Percentiles rank a stretch among this genome's conserved stretches.
Evolutionary conservation across 2,888 invertebrate species (phyloP).

Genomic region (Ornithoptera priamus): DNA sequence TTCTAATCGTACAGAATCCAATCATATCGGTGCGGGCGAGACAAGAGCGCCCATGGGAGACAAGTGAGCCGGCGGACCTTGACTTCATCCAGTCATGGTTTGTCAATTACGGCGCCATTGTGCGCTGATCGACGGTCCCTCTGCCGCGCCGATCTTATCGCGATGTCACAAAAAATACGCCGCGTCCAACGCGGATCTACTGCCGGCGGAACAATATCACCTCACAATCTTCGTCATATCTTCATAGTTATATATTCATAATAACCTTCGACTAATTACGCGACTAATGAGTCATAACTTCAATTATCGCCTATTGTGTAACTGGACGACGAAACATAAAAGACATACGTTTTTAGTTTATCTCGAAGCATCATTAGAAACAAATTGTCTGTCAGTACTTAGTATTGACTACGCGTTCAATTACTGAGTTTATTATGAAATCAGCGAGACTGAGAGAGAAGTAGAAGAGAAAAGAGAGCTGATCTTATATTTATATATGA

Average conservation of each 20-base stretch:
- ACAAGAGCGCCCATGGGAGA: constrained; percentile 44
- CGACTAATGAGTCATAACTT: not conserved
- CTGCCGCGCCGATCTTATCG: constrained; percentile 60
- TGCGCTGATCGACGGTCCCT: constrained; percentile 48
- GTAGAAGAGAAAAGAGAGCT: too few relatives aligned
- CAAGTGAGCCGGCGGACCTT: constrained; percentile 54
- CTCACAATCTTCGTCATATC: not conserved
- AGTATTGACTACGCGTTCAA: too few relatives aligned
- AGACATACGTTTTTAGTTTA: too few relatives aligned
- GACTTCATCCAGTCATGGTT: constrained; percentile 75
- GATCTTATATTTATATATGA: too few relatives aligned
- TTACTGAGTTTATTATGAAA: too few relatives aligned
- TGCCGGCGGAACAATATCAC: constrained; percentile 1
- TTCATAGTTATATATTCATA: not conserved
- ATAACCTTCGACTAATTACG: not conserved
- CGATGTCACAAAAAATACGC: constrained; percentile 57
- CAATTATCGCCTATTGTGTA: not conserved
- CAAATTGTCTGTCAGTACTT: too few relatives aligned
- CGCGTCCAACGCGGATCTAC: constrained; percentile 6
- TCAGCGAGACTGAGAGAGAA: too few relatives aligned
- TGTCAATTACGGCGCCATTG: constrained; percentile 73
- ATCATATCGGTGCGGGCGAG: constrained; percentile 29
- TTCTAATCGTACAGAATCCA: constrained; percentile 26
- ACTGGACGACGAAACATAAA: too few relatives aligned
- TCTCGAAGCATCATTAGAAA: too few relatives aligned